Evolutionary conservation across 1,140 invertebrate species (phyloP), one percentile per base, ranked within the genome.

Genomic region (Goniozus legneri): DNA sequence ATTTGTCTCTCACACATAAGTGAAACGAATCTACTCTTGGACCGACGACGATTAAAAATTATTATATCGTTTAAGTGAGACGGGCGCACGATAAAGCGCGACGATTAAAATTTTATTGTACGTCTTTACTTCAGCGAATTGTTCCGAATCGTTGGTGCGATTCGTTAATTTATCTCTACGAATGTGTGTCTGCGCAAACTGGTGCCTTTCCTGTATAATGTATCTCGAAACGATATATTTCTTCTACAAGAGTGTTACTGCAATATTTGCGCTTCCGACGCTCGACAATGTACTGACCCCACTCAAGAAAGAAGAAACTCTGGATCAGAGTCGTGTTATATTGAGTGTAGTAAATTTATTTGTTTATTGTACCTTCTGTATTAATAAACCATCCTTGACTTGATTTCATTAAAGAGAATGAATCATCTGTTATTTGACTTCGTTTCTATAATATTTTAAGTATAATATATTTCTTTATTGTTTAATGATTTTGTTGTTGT

Each of bases 391-490:
- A 15, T 40, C 39, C 36, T 68, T 68, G 65, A 72, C 64, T 73
- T 71, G 68, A 75, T 72, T 72, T 69, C 68, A 70, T 72, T 64
- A 59, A 51, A 47, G 64, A 54, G 55, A 67, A 67, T 66, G 66
- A 60, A 71, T 72, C 63, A 69, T 72, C 58, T 64, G 60, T 72
- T 66, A 56, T 65, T 67, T 62, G 47, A 61, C 57, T 57, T 52
- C 45, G 48, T 54, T 60, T 65, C 49, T 60, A 57, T 53, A 51
- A 51, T 54, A 45, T 58, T 62, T 62, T 60, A 60, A 64, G 49
- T 56, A 64, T 64, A 60, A 59, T 52, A 59, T 67, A 58, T 67
- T 65, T 59, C 47, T 54, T 58, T 50, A 56, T 64, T 62, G 52
- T 60, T 64, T 50, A 65, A 56, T 67, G 60, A 65, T 55, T 65